These are phyloP conservation scores for Spisula subtruncata DNA, from an alignment of 2,888 invertebrate species.

Conservation along the genomic window DNA sequence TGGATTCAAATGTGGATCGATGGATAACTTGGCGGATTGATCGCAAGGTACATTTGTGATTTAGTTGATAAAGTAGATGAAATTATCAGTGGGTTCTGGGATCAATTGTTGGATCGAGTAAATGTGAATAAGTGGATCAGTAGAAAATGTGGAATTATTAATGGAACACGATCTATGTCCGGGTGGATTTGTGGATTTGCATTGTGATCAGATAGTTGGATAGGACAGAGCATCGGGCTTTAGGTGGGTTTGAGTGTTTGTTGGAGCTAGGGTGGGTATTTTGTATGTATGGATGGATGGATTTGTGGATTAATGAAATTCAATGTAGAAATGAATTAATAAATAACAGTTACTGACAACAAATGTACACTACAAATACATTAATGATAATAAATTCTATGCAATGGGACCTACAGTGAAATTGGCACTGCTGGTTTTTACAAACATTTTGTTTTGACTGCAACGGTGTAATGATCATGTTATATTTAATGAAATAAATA, in stretches of 20 bases:
- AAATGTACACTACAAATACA: background rate
- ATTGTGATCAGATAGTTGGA: too few species aligned
- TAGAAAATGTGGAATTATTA: too few species aligned
- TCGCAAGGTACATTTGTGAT: background rate
- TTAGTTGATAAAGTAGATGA: background rate
- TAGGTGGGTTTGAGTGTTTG: too few species aligned
- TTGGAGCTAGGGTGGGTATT: too few species aligned
- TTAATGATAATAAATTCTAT: background rate
- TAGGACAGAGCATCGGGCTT: too few species aligned
- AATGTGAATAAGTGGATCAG: too few species aligned
- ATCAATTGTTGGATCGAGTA: background rate
- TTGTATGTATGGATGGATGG: too few species aligned
- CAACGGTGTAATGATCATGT: background rate
- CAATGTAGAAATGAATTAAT: background rate
- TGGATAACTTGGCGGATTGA: too few species aligned
- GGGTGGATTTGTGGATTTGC: background rate
- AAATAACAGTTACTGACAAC: background rate
- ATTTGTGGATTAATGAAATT: background rate
- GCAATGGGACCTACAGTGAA: background rate
- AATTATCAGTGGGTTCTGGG: background rate
- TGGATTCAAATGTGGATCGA: too few species aligned
- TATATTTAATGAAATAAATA: background rate
- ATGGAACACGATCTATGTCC: too few species aligned
- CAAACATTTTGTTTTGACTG: background rate
- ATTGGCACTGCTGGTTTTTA: background rate